Conservation (phyloP, 2,797 vertebrate genomes). For the Danio jaintianensis region DNA sequence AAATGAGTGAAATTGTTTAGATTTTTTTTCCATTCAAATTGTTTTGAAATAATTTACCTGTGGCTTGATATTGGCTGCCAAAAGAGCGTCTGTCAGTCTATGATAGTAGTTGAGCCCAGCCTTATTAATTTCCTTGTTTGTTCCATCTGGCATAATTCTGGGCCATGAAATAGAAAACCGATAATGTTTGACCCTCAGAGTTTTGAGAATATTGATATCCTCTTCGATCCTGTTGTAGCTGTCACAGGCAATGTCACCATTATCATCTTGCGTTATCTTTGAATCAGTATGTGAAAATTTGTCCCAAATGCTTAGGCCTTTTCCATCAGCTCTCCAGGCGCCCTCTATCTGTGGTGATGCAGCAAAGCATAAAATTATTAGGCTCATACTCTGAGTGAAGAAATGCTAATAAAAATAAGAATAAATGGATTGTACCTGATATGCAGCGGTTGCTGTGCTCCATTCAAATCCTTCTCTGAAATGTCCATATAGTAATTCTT, state of each 20-base stretch:
- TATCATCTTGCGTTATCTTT: constrained; percentile 79
- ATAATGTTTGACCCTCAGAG: constrained; percentile 87
- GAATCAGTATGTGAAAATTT: constrained; percentile 88
- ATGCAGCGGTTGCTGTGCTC: constrained; percentile 89
- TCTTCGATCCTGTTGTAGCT: constrained; percentile 91
- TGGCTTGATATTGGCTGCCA: constrained; percentile 86
- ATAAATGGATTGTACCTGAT: constrained; percentile 81
- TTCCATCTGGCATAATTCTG: constrained; percentile 92
- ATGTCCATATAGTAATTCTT: constrained; percentile 81
- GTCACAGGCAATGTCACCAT: constrained; percentile 90
- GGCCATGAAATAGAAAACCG: constrained; percentile 96
- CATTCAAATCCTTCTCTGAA: constrained; percentile 87
- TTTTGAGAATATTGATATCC: constrained; percentile 85
- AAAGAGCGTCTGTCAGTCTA: constrained; percentile 84
- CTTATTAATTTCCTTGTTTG: constrained; percentile 82
- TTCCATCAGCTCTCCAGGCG: constrained; percentile 93
- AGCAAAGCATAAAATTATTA: not conserved
- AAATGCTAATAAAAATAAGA: not conserved
- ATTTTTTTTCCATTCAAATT: no score
- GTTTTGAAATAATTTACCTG: constrained; percentile 78
- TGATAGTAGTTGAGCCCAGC: constrained; percentile 88
- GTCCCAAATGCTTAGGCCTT: constrained; percentile 98
- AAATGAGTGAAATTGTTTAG: not conserved
- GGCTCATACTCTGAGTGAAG: not conserved
- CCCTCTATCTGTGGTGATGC: constrained; percentile 86